Base-by-base conservation (phyloP, 2,113 vertebrate species). In the Catharus fuscescens region DNA sequence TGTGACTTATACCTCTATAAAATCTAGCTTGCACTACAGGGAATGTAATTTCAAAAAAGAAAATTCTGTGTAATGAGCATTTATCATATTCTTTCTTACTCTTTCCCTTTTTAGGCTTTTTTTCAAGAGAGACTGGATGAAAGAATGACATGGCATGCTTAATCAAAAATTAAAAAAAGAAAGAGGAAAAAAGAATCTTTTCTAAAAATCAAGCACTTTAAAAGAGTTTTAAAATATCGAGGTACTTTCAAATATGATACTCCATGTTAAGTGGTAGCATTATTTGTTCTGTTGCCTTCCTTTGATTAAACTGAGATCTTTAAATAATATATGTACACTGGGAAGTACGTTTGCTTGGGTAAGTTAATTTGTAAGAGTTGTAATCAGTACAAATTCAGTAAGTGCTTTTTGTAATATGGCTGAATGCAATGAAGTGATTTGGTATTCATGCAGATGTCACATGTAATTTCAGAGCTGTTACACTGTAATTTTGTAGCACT, bases 1-100 rank as follows among this genome's bases (percentile, higher is more conserved):
- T 88, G 76, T 98, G 97, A 98, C 98, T 98, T 98, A 98, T 98
- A 65, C 95, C 92, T 96, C 96, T 96, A 97, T 97, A 97, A 98
- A 98, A 97, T 96, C 83, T 80, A 93, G 80, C 93, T 96, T 97
- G 81, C 92, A 89, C 93, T 97, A 94, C 89, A 60, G 95, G 89
- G 91, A 98, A 96, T 91, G 71, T 79, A 95, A 97, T 97, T 97
- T 97, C 88, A 95, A 97, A 98, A 98, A 97, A 93, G 94, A 97
- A 98, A 98, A 98, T 97, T 97, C 97, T 96, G 69, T 96, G 96
- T 97, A 97, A 98, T 96, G 84, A 86, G 90, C 88, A 97, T 97
- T 97, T 95, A 93, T 97, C 94, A 96, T 80, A 90, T 65, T 77
- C 85, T 76, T 94, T 93, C 81, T 92, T 74, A 18, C 12, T 20